Conservation (phyloP, 2,888 invertebrate species). For the Napeogenes inachia region DNA sequence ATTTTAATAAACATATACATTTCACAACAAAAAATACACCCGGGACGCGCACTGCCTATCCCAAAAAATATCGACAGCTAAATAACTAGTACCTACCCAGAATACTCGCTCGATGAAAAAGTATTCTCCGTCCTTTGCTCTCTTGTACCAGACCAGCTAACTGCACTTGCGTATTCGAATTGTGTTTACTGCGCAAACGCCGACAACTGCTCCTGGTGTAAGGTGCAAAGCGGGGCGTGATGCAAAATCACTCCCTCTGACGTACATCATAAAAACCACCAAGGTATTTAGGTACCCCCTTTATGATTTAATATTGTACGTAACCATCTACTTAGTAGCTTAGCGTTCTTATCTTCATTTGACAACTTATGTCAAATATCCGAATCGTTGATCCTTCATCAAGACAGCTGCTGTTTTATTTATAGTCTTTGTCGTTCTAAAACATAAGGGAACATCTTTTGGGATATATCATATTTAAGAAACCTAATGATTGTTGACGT, state of each 20-base stretch:
- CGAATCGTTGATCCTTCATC: too few species aligned
- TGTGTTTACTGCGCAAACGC: constrained; percentile 61
- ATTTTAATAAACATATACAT: constrained; percentile 34
- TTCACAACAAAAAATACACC: constrained; percentile 42
- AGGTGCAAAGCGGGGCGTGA: constrained; percentile 14
- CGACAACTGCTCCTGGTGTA: constrained; percentile 20
- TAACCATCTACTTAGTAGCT: constrained; percentile 15
- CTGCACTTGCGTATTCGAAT: constrained; percentile 42
- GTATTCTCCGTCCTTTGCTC: constrained; percentile 64
- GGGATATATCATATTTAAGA: too few species aligned
- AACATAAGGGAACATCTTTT: not conserved
- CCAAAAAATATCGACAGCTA: constrained; percentile 71
- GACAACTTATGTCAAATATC: constrained; percentile 4
- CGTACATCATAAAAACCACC: constrained; percentile 22
- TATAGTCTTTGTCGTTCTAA: constrained; percentile 10
- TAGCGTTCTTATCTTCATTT: not conserved
- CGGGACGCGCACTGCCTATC: constrained; percentile 57
- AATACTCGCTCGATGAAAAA: constrained; percentile 54
- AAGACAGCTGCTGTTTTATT: not conserved
- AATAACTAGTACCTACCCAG: constrained; percentile 60
- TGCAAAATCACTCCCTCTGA: constrained; percentile 19
- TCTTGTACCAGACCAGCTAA: constrained; percentile 44
- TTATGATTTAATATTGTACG: constrained; percentile 8
- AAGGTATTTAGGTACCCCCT: constrained; percentile 13
- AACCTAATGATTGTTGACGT: too few species aligned